A percentile compares a stretch with the other conserved stretches of the same genome.
Conservation (phyloP, 2,888 invertebrate species). For the Orthosia gothica region DNA sequence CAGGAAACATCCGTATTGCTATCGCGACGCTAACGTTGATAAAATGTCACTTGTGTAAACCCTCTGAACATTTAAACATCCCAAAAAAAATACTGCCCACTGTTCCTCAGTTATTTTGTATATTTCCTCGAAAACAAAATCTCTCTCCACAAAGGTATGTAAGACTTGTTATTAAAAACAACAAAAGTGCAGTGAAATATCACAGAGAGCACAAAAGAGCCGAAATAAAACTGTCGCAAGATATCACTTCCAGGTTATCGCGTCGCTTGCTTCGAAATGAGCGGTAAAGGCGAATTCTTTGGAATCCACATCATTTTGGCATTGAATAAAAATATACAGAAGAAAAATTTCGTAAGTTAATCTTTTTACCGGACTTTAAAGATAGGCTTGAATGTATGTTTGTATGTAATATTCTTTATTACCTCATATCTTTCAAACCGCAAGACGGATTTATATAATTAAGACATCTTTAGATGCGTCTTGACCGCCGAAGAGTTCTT, state of each 20-base stretch:
- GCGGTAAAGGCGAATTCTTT: conserved; percentile 41
- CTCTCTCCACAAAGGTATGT: neutral
- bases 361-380: too few relatives aligned
- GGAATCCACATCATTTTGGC: conserved; percentile 18
- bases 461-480: too few relatives aligned
- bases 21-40: too few relatives aligned
- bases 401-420: too few relatives aligned
- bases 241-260: conserved; percentile 46
- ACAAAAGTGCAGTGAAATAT: conserved; percentile 34
- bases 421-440: too few relatives aligned
- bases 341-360: neutral
- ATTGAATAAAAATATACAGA: conserved; percentile 2
- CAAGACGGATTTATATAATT: too few relatives aligned
- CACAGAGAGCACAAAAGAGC: conserved; percentile 14
- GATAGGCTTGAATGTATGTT: too few relatives aligned
- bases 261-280: conserved; percentile 39
- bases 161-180: conserved; percentile 3
- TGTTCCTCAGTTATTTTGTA: neutral
- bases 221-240: conserved; percentile 52
- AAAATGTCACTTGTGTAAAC: too few relatives aligned
- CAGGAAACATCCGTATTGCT: too few relatives aligned
- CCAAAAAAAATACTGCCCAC: neutral
- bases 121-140: neutral
- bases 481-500: too few relatives aligned
- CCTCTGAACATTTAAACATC: too few relatives aligned